Evolutionary conservation across 2,888 invertebrate genomes (phyloP), one percentile per base, ranked within the genome.

Genomic region (Creontiades dilutus): DNA sequence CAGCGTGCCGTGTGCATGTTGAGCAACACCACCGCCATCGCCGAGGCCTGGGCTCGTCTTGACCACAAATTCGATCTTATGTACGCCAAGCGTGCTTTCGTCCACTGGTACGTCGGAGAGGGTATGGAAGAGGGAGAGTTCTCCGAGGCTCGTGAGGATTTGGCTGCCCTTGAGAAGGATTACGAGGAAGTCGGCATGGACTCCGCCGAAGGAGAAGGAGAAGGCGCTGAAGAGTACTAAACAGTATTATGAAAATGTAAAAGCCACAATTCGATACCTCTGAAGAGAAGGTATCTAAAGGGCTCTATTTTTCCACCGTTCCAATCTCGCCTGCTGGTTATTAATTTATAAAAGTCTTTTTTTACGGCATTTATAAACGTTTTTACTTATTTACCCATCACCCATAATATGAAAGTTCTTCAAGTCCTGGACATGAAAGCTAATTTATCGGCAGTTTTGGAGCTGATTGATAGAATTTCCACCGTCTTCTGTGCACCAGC

Each of bases 1-100:
- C 97, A 98, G 94, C 96, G 99, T 92, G 98, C 98, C 92, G 98
- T 99, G 55, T 99, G 99, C 96, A 99, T 99, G 98, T 95, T 99
- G 95, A 98, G 98, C 93, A 99, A 98, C 95, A 99, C 98, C 91
- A 99, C 98, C 46, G 95, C 95, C 89, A 95, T 95, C 92, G 95
- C 95, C 16, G 95, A 95, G 92, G 95, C 95, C 16, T 96, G 95
- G 95, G 95, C 95, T 68, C 94, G 95, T 91, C 94, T 96, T 14
- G 95, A 95, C 92, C 95, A 95, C 93, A 96, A 96, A 93, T 95
- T 96, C 92, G 95, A 96, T 92, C 93, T 96, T 91, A 95, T 96
- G 95, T 95, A 95, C 93, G 95, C 95, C 91, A 96, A 96, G 93
- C 93, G 95, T 76, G 95, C 95, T 81, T 96, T 96, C 92, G 95